A percentile compares a stretch with the other conserved stretches of the same genome.
phyloP scores from a whole-genome alignment of 2,888 invertebrate genomes.

The Thymelicus acteon region DNA sequence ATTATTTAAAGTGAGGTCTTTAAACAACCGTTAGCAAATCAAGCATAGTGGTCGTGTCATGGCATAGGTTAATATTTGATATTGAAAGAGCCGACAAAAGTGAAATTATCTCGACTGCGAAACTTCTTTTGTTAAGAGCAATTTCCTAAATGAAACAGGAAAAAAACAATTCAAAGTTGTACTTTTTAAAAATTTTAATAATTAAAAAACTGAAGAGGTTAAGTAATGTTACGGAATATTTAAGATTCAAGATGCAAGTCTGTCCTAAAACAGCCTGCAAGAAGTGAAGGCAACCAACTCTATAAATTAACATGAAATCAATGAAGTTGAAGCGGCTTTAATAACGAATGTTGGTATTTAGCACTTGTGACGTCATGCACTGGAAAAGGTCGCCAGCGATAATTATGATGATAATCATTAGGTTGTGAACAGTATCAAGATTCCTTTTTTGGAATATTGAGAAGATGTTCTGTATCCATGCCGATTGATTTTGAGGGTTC shows the following conservation, averaged over 20 bases:
- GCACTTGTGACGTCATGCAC: slow-evolving; percentile 61
- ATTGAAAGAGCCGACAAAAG: slow-evolving; percentile 66
- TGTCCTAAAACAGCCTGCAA: not conserved
- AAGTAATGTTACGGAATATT: no score
- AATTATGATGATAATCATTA: slow-evolving; percentile 43
- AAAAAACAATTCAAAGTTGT: not conserved
- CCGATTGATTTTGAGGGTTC: no score
- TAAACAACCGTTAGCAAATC: slow-evolving; percentile 44
- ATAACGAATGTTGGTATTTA: slow-evolving; percentile 58
- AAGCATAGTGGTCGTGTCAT: slow-evolving; percentile 65
- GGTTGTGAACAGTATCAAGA: not conserved
- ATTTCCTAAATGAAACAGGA: not conserved
- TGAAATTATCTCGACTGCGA: slow-evolving; percentile 64
- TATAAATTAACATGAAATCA: slow-evolving; percentile 52
- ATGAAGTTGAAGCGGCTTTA: slow-evolving; percentile 64
- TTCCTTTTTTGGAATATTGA: slow-evolving; percentile 3
- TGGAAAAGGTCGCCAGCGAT: slow-evolving; percentile 63
- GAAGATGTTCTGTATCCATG: slow-evolving; percentile 15
- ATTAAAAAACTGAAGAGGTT: no score
- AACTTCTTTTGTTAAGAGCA: not conserved
- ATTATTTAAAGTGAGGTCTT: slow-evolving; percentile 23
- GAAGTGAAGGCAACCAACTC: slow-evolving; percentile 26
- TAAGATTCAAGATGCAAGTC: no score
- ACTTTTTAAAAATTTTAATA: no score
- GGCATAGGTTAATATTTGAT: slow-evolving; percentile 80